Conservation (phyloP, 2,113 vertebrate genomes). For the Archilochus colubris region DNA sequence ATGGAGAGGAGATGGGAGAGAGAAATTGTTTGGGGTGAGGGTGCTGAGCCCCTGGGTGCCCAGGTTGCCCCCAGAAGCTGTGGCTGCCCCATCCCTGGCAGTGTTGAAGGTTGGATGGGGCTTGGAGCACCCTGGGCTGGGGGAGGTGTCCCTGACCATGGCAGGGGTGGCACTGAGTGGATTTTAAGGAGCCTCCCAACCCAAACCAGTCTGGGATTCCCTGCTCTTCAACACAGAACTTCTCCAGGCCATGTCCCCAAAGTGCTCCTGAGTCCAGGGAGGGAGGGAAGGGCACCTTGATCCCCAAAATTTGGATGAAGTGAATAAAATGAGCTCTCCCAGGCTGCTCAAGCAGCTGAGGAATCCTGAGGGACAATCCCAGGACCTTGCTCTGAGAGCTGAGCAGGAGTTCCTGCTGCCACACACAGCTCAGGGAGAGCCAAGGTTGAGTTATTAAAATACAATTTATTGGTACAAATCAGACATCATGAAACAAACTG, state of each 20-base stretch:
- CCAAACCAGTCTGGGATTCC: no score
- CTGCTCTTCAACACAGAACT: background rate
- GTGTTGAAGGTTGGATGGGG: no score
- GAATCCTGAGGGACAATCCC: background rate
- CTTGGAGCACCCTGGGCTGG: no score
- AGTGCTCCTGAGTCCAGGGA: background rate
- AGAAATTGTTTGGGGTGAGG: no score
- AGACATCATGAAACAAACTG: conserved; percentile 34
- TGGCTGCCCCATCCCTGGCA: no score
- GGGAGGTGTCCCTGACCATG: no score
- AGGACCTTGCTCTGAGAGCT: background rate
- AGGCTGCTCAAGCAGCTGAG: background rate
- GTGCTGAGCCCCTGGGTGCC: no score
- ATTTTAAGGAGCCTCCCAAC: no score
- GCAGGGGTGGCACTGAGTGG: no score
- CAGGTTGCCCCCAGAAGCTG: no score
- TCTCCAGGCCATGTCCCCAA: background rate
- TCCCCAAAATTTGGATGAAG: background rate
- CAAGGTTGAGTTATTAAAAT: conserved; percentile 64
- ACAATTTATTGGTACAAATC: conserved; percentile 72
- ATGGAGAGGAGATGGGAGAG: no score
- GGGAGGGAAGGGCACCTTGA: background rate
- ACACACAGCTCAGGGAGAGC: background rate
- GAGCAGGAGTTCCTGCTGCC: background rate
- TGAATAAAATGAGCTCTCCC: background rate